A percentile compares a stretch with the other conserved stretches of the same genome.
Conservation (phyloP, 2,888 invertebrate genomes). For the Leptinotarsa rubiginosa region DNA sequence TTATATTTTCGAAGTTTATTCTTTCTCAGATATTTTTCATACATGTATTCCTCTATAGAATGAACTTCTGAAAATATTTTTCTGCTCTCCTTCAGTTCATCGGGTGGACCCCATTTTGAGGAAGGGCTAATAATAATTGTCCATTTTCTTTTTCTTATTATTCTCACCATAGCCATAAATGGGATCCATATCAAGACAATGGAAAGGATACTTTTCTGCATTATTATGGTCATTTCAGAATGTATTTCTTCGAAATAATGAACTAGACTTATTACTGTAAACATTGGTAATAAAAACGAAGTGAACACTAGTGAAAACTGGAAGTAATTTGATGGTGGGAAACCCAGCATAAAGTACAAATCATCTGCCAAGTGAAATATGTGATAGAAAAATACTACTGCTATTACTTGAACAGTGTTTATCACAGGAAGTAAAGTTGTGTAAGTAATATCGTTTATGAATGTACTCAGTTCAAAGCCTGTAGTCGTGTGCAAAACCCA, state of each 20-base stretch:
- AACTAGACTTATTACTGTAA: conserved; percentile 32
- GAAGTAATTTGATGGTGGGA: conserved; percentile 31
- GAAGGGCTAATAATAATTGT: conserved; percentile 28
- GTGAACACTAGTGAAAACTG: conserved; percentile 25
- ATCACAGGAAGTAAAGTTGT: conserved; percentile 35
- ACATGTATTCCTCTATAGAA: conserved; percentile 34
- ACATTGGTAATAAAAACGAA: conserved; percentile 26
- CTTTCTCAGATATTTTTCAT: conserved; percentile 41
- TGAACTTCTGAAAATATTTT: conserved; percentile 33
- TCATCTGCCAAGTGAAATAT: conserved; percentile 34
- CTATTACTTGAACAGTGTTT: conserved; percentile 29
- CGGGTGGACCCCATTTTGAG: conserved; percentile 34
- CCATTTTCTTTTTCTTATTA: conserved; percentile 37
- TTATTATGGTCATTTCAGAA: conserved; percentile 19
- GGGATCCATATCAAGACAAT: conserved; percentile 37
- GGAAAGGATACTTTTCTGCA: conserved; percentile 30
- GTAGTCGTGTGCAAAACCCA: conserved; percentile 34
- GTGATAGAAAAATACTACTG: conserved; percentile 36
- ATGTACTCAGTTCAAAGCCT: conserved; percentile 25
- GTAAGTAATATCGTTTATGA: conserved; percentile 25
- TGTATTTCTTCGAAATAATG: conserved; percentile 29
- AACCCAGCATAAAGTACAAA: conserved; percentile 40
- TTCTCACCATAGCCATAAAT: conserved; percentile 41
- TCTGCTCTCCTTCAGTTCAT: conserved; percentile 34
- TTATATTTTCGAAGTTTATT: conserved; percentile 38